Evolutionary conservation across 2,888 invertebrate species (phyloP).

Genomic region (Parnassius mnemosyne): DNA sequence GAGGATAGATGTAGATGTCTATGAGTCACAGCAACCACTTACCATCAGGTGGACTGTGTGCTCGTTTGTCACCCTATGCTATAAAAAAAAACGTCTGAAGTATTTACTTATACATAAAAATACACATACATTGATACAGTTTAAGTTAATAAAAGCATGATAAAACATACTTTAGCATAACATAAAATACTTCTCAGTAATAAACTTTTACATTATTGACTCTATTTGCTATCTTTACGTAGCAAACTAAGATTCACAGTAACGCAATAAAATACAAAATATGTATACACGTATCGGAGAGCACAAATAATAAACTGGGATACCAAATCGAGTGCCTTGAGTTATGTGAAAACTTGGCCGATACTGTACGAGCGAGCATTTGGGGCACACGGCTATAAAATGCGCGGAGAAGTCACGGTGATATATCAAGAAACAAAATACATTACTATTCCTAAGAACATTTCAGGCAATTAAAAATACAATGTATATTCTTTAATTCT

Average conservation of each 20-base stretch:
- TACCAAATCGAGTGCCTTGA: constrained; percentile 76
- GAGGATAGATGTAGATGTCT: too few species aligned
- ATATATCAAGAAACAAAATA: constrained; percentile 15
- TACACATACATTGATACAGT: too few species aligned
- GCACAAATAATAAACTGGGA: constrained; percentile 73
- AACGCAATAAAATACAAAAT: constrained; percentile 56
- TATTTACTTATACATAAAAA: too few species aligned
- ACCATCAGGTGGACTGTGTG: too few species aligned
- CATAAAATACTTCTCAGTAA: background rate
- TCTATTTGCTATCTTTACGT: constrained; percentile 34
- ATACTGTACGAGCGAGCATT: constrained; percentile 52
- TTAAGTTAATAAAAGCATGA: too few species aligned
- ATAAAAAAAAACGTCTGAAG: too few species aligned
- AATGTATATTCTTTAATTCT: background rate
- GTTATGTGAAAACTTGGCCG: constrained; percentile 74
- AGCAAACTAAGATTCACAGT: constrained; percentile 52
- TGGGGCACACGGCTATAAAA: constrained; percentile 41
- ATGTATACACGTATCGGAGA: constrained; percentile 50
- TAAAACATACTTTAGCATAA: too few species aligned
- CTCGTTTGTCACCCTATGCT: too few species aligned
- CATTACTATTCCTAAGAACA: background rate
- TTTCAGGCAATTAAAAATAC: constrained; percentile 16
- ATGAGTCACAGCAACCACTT: too few species aligned
- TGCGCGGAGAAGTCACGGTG: constrained; percentile 39
- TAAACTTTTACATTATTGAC: constrained; percentile 33